Percentiles rank a stretch among this genome's conserved stretches.
These are phyloP conservation scores for Paedocypris sp. DNA, from an alignment of 2,113 vertebrate species.

Conservation along the genomic window DNA sequence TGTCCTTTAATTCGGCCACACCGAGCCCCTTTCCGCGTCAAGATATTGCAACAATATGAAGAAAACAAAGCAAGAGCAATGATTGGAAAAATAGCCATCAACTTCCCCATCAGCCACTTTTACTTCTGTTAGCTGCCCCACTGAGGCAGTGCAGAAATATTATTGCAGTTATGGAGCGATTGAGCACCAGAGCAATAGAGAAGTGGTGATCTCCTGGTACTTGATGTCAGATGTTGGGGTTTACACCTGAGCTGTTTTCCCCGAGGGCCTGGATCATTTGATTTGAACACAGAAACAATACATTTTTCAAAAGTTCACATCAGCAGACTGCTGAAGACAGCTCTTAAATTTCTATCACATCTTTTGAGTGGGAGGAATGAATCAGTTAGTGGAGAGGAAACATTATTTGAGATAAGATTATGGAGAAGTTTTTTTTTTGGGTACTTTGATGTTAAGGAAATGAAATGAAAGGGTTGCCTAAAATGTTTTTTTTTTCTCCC, in stretches of 20 bases:
- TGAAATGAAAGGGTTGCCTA: not conserved
- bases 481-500: not conserved
- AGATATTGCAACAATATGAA: conserved; percentile 19
- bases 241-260: conserved; percentile 13
- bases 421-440: not conserved
- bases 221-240: conserved; percentile 23
- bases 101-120: conserved; percentile 29
- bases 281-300: conserved; percentile 8
- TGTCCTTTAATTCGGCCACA: conserved; percentile 32
- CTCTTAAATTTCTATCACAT: conserved; percentile 30
- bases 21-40: conserved; percentile 9
- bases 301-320: conserved; percentile 12
- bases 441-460: not conserved
- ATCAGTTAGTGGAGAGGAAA: not conserved
- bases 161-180: conserved; percentile 27
- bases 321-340: not conserved
- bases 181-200: conserved; percentile 27
- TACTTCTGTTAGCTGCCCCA: conserved; percentile 24
- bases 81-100: conserved; percentile 32
- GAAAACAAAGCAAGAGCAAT: conserved; percentile 5
- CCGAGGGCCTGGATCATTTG: conserved; percentile 19
- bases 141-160: conserved; percentile 26
- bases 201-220: conserved; percentile 25
- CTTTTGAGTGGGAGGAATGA: conserved; percentile 25
- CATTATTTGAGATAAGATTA: not conserved